phyloP scores from a whole-genome alignment of 2,797 vertebrate species.

The Peromyscus attwateri region DNA sequence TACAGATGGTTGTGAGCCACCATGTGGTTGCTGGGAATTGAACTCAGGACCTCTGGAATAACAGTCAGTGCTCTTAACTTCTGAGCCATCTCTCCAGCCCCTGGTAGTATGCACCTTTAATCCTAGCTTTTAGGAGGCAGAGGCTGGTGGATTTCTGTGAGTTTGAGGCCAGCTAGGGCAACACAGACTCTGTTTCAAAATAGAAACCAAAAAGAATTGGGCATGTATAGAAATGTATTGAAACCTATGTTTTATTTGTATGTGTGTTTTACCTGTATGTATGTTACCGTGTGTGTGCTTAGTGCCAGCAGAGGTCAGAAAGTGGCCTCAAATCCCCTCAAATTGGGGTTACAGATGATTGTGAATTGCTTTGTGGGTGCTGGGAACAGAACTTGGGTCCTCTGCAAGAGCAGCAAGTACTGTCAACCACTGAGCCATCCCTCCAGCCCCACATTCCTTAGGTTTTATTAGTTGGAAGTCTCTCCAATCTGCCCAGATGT shows the following conservation, averaged over 20 bases:
- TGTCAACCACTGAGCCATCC: not conserved
- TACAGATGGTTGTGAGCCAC: too few relatives aligned
- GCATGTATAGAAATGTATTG: not conserved
- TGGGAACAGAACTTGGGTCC: not conserved
- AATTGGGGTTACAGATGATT: not conserved
- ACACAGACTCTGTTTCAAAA: not conserved
- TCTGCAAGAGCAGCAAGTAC: not conserved
- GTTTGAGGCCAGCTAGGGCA: not conserved
- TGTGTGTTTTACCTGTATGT: not conserved
- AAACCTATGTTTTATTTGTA: not conserved
- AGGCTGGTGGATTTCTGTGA: not conserved
- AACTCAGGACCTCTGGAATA: too few relatives aligned
- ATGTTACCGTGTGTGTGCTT: not conserved
- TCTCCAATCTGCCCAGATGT: not conserved
- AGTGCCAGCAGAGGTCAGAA: not conserved
- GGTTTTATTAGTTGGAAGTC: not conserved
- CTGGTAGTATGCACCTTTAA: not conserved
- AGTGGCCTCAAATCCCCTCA: not conserved
- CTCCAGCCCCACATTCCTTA: not conserved
- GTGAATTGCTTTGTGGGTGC: not conserved
- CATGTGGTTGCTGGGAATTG: too few relatives aligned
- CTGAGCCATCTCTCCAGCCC: too few relatives aligned
- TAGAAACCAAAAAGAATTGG: not conserved
- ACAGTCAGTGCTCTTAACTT: too few relatives aligned
- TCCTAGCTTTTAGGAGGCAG: not conserved